Base-by-base conservation (phyloP, 2,797 vertebrate genomes). In the Falco rusticolus region DNA sequence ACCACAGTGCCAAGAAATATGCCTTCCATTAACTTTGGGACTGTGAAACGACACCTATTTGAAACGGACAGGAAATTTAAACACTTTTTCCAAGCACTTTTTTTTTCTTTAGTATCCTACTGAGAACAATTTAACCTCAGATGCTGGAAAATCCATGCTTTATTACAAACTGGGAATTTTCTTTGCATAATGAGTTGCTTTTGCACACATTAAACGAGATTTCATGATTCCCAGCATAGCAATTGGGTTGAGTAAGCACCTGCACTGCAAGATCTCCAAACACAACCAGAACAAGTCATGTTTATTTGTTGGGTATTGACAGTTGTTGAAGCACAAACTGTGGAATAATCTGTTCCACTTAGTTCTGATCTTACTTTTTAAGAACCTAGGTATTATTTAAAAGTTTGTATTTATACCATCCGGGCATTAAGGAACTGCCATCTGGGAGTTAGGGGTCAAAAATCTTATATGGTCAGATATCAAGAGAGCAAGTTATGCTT, bases 51-150 rank as follows among this genome's bases (percentile, higher is more conserved):
- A 96, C 85, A 92, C 92, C 87, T 87, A 84, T 85, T 96, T 93
- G 92, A 96, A 97, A 90, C 25, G 33, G 56, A 97, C 94, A 97
- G 97, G 95, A 98, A 97, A 98, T 97, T 97, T 95, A 96, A 96
- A 96, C 84, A 84, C 65, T 89, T 97, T 94, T 97, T 97, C 92
- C 95, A 96, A 89, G 45, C 53, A 78, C 60, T 34, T 89, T 95
- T 90, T 96, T 94, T 92, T 72, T 13, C 33, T 92, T 96, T 95
- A 92, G 57, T 96, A 88, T 94, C 50, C 97, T 94, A 96, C 56
- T 25, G 97, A 98, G 97, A 97, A 93, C 95, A 96, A 96, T 97
- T 97, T 94, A 95, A 90, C 61, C 74, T 89, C 77, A 89, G 86
- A 97, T 68, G 79, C 74, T 97, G 94, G 96, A 97, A 97, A 97